These are phyloP conservation scores for Ciconia nigra DNA, from an alignment of 2,797 vertebrate genomes.

Conservation along the genomic window DNA sequence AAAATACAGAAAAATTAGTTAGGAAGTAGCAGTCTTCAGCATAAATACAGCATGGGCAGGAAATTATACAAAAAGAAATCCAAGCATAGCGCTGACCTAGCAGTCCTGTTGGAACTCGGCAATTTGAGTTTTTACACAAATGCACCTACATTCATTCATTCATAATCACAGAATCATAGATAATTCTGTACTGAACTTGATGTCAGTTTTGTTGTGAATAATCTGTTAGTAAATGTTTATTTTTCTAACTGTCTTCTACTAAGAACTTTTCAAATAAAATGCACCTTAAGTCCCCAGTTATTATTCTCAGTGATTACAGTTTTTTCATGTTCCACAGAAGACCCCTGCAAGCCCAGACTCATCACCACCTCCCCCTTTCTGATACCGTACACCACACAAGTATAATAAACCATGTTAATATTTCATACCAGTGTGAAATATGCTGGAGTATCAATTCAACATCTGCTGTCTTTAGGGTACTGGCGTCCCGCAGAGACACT, in stretches of 20 bases:
- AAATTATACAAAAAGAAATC: not conserved
- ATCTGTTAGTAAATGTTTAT: constrained; percentile 6
- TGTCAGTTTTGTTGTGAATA: not conserved
- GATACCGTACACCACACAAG: constrained; percentile 73
- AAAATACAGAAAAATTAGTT: not conserved
- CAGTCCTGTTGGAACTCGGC: not conserved
- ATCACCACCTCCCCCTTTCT: constrained; percentile 47
- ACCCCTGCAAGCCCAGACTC: not conserved
- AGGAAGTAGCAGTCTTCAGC: not conserved
- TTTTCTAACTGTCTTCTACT: constrained; percentile 57
- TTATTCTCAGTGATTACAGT: not conserved
- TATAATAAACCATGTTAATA: constrained; percentile 92
- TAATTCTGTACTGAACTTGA: not conserved
- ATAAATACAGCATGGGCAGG: not conserved
- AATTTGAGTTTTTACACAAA: not conserved
- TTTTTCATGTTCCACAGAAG: not conserved
- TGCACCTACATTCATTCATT: not conserved
- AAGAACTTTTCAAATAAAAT: constrained; percentile 20
- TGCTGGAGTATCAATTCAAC: constrained; percentile 92
- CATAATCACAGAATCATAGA: not conserved
- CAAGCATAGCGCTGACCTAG: not conserved
- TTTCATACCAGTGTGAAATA: constrained; percentile 94
- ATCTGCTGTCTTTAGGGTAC: constrained; percentile 94
- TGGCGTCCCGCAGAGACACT: constrained; percentile 86
- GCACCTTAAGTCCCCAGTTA: constrained; percentile 13